Evolutionary conservation across 2,888 invertebrate genomes (phyloP).

Genomic region (Platycheirus albimanus): DNA sequence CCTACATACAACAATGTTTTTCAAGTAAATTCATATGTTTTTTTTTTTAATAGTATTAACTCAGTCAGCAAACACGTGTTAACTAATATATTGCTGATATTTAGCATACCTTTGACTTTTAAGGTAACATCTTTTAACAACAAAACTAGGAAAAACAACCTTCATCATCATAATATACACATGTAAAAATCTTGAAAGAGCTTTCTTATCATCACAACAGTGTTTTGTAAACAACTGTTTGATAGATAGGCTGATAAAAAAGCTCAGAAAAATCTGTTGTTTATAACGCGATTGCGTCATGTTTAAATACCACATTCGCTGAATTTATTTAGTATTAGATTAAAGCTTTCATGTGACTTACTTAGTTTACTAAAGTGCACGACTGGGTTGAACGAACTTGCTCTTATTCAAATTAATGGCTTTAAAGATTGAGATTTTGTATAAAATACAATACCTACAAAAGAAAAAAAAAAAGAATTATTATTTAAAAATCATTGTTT

Average conservation of each 20-base stretch:
- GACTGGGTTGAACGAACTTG: too few relatives aligned
- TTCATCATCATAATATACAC: constrained; percentile 3
- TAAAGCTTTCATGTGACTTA: too few relatives aligned
- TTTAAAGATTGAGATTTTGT: too few relatives aligned
- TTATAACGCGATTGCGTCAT: constrained; percentile 65
- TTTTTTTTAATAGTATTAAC: not conserved
- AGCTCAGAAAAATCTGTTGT: constrained; percentile 53
- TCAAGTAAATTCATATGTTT: not conserved
- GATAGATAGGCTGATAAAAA: constrained; percentile 46
- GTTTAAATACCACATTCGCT: constrained; percentile 2
- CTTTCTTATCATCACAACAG: constrained; percentile 68
- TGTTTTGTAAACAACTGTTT: constrained; percentile 71
- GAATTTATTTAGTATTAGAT: too few relatives aligned
- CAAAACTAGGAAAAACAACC: constrained; percentile 18
- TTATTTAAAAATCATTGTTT: too few relatives aligned
- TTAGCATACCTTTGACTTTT: too few relatives aligned
- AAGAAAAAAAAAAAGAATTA: too few relatives aligned
- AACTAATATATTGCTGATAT: too few relatives aligned
- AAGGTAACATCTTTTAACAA: too few relatives aligned
- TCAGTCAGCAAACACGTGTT: not conserved
- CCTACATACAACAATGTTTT: not conserved
- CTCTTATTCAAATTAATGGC: too few relatives aligned
- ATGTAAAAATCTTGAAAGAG: constrained; percentile 14
- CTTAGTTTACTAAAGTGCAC: too few relatives aligned
- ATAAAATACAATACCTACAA: too few relatives aligned